Conservation (phyloP, 2,113 vertebrate genomes). For the Petaurus breviceps region DNA sequence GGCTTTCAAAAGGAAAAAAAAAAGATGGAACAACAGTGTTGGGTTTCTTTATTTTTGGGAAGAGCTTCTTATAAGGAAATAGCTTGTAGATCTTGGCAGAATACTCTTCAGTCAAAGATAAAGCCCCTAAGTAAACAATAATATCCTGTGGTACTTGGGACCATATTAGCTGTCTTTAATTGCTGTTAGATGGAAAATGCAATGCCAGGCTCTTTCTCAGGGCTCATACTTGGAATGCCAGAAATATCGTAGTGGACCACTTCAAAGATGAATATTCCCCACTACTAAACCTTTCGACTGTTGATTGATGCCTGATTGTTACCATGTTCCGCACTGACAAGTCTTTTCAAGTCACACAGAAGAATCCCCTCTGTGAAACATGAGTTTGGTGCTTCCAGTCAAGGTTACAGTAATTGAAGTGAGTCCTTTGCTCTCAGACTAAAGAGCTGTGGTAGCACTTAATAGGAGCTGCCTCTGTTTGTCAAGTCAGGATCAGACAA, state of each 20-base stretch:
- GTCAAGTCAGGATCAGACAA: neutral
- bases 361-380: constrained; percentile 2
- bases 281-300: constrained; percentile 55
- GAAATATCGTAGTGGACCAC: constrained; percentile 70
- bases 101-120: constrained; percentile 65
- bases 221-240: constrained; percentile 77
- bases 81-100: constrained; percentile 72
- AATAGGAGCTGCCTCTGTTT: neutral
- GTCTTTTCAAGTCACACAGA: constrained; percentile 66
- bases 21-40: neutral
- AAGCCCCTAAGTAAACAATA: constrained; percentile 70
- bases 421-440: constrained; percentile 56
- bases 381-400: constrained; percentile 41
- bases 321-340: constrained; percentile 16
- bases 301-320: constrained; percentile 63
- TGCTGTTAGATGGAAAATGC: constrained; percentile 71
- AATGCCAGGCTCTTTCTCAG: constrained; percentile 65
- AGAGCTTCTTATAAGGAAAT: constrained; percentile 65
- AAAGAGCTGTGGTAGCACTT: constrained; percentile 39
- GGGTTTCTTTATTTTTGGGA: constrained; percentile 39
- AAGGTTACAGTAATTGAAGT: neutral
- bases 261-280: constrained; percentile 70
- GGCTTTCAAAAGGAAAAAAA: constrained; percentile 47
- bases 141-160: constrained; percentile 74
- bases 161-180: constrained; percentile 71